Evolutionary conservation across 2,888 invertebrate species (phyloP), one percentile per base, ranked within the genome.

Genomic region (Acrocyrtus sp.): DNA sequence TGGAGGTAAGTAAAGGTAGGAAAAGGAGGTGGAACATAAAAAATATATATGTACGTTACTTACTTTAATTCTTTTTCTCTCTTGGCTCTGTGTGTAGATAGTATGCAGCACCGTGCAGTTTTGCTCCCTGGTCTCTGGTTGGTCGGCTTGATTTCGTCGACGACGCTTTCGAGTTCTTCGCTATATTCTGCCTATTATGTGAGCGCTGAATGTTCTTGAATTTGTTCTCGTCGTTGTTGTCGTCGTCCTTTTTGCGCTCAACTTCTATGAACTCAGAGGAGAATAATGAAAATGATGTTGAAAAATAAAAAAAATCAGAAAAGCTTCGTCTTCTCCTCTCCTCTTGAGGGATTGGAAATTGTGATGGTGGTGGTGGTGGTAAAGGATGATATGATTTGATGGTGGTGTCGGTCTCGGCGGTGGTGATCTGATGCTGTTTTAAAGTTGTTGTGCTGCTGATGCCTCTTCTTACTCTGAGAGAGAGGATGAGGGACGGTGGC

Each of bases 1-100:
- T 72, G 61, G 72, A 72, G 72, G 72, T 72, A 72, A 72, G 72
- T n/a, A 72, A 67, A 72, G 72, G 72, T 72, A 72, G 72, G 72
- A 72, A 72, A 72, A 34, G 34, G 72, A 72, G 72, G 72, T 72
- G 72, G 72, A 72, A 72, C 60, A 72, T 60, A 72, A 66, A 72
- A 47, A 29, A 67, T 69, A 72, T 72, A 72, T 72, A 72, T 72
- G 66, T 72, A 67, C 66, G 72, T 72, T 72, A 72, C 72, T 72
- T 72, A 72, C 72, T 72, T 72, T 72, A 53, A 22, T 22, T 53
- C n/a, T 24, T 53, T 53, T 45, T 53, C 53, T 53, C 27, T 27
- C 29, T 27, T 53, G 54, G 22, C 24, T 47, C 12, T 47, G 68
- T 67, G 58, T 43, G n/a, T n/a, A n/a, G n/a, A n/a, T n/a, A n/a